Percentiles rank a stretch among this genome's conserved stretches.
Conservation (phyloP, 2,113 vertebrate species). For the Paracanthobrama guichenoti region DNA sequence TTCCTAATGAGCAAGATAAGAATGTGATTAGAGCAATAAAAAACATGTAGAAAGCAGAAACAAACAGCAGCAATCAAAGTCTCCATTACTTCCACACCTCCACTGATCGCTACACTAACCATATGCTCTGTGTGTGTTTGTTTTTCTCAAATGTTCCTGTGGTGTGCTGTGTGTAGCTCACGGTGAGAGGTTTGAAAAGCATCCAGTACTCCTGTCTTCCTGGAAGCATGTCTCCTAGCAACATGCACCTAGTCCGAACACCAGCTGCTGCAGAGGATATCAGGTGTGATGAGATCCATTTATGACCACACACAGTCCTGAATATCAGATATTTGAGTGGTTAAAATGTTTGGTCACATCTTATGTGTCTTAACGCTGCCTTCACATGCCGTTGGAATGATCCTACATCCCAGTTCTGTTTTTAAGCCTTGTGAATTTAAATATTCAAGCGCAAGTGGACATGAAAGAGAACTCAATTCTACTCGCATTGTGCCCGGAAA, state of each 20-base stretch:
- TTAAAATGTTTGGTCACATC: constrained; percentile 9
- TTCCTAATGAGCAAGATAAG: background rate
- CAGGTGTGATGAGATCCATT: constrained; percentile 54
- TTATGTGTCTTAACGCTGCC: constrained; percentile 2
- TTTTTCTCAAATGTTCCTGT: constrained; percentile 37
- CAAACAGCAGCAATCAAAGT: background rate
- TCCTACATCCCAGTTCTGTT: background rate
- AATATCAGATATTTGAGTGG: constrained; percentile 6
- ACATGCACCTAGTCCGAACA: constrained; percentile 44
- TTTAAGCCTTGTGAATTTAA: too few species aligned
- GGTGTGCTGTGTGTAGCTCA: constrained; percentile 31
- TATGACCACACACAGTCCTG: constrained; percentile 38
- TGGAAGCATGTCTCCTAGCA: constrained; percentile 56
- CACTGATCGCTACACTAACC: constrained; percentile 46
- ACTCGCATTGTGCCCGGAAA: too few species aligned
- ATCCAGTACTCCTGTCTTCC: constrained; percentile 50
- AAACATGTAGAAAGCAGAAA: background rate
- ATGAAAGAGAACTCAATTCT: too few species aligned
- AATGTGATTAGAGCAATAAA: background rate
- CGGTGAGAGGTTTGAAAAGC: constrained; percentile 38
- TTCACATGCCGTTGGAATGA: background rate
- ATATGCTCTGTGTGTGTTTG: constrained; percentile 51
- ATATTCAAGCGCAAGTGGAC: too few species aligned
- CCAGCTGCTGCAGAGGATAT: constrained; percentile 56
- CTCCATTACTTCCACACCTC: constrained; percentile 42